Evolutionary conservation across 2,888 invertebrate species (phyloP), one percentile per base, ranked within the genome.

Genomic region (Hoplodrina ambigua): DNA sequence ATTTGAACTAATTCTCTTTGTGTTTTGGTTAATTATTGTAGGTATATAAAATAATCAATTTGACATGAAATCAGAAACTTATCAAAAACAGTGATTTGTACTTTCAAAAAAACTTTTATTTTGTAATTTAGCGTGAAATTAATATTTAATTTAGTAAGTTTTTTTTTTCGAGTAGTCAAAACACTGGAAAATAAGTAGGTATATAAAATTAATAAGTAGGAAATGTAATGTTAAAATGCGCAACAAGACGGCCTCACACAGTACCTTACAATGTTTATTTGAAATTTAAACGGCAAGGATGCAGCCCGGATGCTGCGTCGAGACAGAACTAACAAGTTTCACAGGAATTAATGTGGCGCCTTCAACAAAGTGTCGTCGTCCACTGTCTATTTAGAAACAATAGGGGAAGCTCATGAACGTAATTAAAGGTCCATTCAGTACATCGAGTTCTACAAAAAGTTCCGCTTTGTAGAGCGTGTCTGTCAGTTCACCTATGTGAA

Each of bases 261-360:
- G 77, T 78, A 81, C 72, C 77, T 79, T 72, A 69, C 59, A 73
- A 66, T 79, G 82, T 85, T 86, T 89, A 85, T 86, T 88, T 85
- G 82, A 83, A 85, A 85, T 85, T 87, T 84, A 85, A 86, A 82
- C 83, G 68, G 75, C 81, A 70, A 82, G 81, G 78, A 79, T 85
- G 80, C 79, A 78, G 81, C 81, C 76, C 58, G 78, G 78, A 75
- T 78, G 64, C 83, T 82, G 85, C 86, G 81, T 81, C 82, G 84
- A 85, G 85, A 75, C 86, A 86, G 83, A 81, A 85, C 87, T 89
- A 88, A 88, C 89, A 87, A 89, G 87, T 88, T 88, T 82, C 81
- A 72, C 75, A 83, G 79, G 84, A 88, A 86, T 86, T 86, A 87
- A 81, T 79, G 79, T 83, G 83, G 77, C 83, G 80, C 83, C 82